Evolutionary conservation across 2,888 invertebrate genomes (phyloP).

Genomic region (Eurytoma adleriae): DNA sequence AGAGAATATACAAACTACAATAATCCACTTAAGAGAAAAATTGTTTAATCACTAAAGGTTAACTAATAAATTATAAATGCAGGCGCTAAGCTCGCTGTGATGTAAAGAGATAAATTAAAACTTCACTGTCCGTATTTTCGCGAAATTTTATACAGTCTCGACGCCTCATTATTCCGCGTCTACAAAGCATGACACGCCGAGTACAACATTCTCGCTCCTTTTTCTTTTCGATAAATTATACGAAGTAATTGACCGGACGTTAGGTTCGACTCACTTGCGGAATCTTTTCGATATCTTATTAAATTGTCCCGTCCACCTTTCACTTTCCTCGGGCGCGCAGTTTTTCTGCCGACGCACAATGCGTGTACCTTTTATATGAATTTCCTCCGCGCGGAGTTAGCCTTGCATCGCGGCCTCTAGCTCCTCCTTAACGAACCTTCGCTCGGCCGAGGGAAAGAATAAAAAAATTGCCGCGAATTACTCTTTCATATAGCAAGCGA

Average conservation of each 20-base stretch:
- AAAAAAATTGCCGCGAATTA: constrained; percentile 37
- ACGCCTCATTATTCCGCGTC: no score
- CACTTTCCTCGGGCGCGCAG: constrained; percentile 26
- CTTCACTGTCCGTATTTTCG: no score
- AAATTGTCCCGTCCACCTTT: constrained; percentile 31
- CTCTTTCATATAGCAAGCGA: neutral
- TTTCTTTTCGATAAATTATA: neutral
- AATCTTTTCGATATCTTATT: constrained; percentile 29
- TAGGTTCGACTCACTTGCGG: neutral
- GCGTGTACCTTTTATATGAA: neutral
- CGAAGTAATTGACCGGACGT: neutral
- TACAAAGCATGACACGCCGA: no score
- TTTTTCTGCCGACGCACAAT: neutral
- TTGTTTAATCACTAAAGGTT: no score
- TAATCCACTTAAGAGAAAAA: no score
- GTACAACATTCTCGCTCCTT: neutral
- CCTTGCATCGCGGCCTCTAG: neutral
- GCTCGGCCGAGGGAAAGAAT: constrained; percentile 5
- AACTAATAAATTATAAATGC: no score
- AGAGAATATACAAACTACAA: no score
- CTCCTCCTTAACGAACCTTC: constrained; percentile 20
- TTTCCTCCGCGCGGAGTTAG: constrained; percentile 12
- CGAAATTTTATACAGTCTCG: no score
- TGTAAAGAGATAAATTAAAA: no score
- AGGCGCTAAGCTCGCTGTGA: no score